Percentiles rank a stretch among this genome's conserved stretches.
Conservation (phyloP, 2,113 vertebrate species). For the Phyllostomus discolor region DNA sequence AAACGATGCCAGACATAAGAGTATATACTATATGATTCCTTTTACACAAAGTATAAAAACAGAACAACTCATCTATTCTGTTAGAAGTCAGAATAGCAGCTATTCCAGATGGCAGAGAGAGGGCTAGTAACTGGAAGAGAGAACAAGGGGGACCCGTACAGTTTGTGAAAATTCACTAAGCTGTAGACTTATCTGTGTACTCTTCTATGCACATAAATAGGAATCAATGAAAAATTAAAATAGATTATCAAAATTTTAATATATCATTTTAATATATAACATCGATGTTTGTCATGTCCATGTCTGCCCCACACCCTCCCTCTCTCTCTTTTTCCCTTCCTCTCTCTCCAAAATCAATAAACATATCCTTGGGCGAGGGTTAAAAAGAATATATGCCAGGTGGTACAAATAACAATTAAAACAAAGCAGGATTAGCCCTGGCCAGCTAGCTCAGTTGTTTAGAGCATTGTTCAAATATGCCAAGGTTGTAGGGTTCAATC, state of each 20-base stretch:
- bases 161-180: background rate
- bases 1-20: background rate
- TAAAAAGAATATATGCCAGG: no score
- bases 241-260: background rate
- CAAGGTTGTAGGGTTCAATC: no score
- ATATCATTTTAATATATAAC: no score
- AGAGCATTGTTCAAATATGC: no score
- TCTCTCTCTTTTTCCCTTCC: no score
- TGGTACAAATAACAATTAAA: no score
- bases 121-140: background rate
- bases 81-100: background rate
- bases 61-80: background rate
- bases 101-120: background rate
- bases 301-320: no score
- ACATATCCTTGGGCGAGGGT: no score
- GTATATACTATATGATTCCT: background rate
- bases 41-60: background rate
- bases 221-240: background rate
- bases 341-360: no score
- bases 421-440: no score
- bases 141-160: background rate
- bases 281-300: no score
- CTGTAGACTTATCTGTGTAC: background rate
- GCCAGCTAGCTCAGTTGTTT: no score
- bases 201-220: background rate